Evolutionary conservation across 2,888 invertebrate species (phyloP).

Genomic region (Marasmarcha lunaedactyla): DNA sequence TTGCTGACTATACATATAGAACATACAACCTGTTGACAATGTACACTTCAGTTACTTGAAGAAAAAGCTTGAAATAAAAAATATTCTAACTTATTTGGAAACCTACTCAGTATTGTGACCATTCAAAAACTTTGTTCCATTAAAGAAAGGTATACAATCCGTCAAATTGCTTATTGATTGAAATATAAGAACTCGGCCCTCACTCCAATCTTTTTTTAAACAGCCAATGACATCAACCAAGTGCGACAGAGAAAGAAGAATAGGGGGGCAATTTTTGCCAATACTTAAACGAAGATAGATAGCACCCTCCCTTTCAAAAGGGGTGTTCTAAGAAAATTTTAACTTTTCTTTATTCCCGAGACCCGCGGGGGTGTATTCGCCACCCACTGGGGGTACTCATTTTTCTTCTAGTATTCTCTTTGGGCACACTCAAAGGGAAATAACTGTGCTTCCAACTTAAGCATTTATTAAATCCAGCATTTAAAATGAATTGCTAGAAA

Average conservation of each 20-base stretch:
- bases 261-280: slow-evolving; percentile 60
- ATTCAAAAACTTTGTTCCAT: too few species aligned
- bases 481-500: slow-evolving; percentile 50
- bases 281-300: slow-evolving; percentile 68
- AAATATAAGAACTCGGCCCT: background rate
- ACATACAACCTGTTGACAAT: too few species aligned
- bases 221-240: slow-evolving; percentile 44
- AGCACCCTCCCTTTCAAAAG: slow-evolving; percentile 32
- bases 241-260: slow-evolving; percentile 35
- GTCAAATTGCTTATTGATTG: background rate
- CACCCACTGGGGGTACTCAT: slow-evolving; percentile 24
- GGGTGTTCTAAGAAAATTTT: slow-evolving; percentile 64
- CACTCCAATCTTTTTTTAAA: slow-evolving; percentile 7
- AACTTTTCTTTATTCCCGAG: slow-evolving; percentile 66
- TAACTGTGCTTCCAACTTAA: slow-evolving; percentile 36
- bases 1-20: too few species aligned
- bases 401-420: slow-evolving; percentile 65
- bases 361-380: slow-evolving; percentile 23
- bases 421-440: slow-evolving; percentile 61
- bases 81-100: too few species aligned
- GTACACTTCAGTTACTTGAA: too few species aligned
- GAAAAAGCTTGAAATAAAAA: too few species aligned
- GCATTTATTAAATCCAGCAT: slow-evolving; percentile 65
- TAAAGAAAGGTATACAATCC: too few species aligned
- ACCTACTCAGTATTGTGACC: too few species aligned